A percentile compares a stretch with the other conserved stretches of the same genome.
Evolutionary conservation across 2,113 vertebrate species (phyloP).

Genomic region (Dolichallabes microphthalmus): DNA sequence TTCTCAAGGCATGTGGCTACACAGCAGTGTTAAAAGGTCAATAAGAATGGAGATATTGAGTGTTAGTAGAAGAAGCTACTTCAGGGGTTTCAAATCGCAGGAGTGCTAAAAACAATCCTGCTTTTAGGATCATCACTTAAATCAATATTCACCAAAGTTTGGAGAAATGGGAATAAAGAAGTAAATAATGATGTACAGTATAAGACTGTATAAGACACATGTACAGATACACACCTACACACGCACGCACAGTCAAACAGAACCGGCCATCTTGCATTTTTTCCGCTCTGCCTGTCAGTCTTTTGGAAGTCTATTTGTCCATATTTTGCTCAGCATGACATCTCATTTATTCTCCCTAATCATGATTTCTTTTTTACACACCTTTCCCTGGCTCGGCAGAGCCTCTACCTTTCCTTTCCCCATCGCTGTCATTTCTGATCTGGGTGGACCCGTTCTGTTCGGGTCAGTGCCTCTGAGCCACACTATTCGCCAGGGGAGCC

Average conservation of each 20-base stretch:
- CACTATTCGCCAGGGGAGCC: slow-evolving; percentile 82
- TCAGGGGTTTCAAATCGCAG: slow-evolving; percentile 33
- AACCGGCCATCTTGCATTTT: slow-evolving; percentile 59
- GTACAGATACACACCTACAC: slow-evolving; percentile 12
- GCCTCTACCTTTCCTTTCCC: slow-evolving; percentile 72
- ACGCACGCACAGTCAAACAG: slow-evolving; percentile 35
- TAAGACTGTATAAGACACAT: neutral
- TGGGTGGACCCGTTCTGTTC: slow-evolving; percentile 81
- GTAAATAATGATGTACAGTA: neutral
- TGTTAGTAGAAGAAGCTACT: slow-evolving; percentile 41
- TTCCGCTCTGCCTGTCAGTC: slow-evolving; percentile 77
- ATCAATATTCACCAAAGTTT: neutral
- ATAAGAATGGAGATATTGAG: slow-evolving; percentile 55
- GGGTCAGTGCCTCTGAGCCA: slow-evolving; percentile 84
- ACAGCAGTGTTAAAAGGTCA: slow-evolving; percentile 51
- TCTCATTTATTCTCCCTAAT: slow-evolving; percentile 86
- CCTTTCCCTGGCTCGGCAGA: slow-evolving; percentile 76
- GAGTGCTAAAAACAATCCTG: slow-evolving; percentile 37
- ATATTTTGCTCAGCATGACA: slow-evolving; percentile 86
- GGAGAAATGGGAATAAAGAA: slow-evolving; percentile 8
- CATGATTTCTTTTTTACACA: slow-evolving; percentile 89
- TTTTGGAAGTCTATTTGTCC: slow-evolving; percentile 79
- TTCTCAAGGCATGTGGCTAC: slow-evolving; percentile 36
- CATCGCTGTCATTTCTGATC: slow-evolving; percentile 84
- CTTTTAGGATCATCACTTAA: slow-evolving; percentile 25